These are phyloP conservation scores for Elephas maximus DNA, from an alignment of 2,113 vertebrate species.

Conservation along the genomic window DNA sequence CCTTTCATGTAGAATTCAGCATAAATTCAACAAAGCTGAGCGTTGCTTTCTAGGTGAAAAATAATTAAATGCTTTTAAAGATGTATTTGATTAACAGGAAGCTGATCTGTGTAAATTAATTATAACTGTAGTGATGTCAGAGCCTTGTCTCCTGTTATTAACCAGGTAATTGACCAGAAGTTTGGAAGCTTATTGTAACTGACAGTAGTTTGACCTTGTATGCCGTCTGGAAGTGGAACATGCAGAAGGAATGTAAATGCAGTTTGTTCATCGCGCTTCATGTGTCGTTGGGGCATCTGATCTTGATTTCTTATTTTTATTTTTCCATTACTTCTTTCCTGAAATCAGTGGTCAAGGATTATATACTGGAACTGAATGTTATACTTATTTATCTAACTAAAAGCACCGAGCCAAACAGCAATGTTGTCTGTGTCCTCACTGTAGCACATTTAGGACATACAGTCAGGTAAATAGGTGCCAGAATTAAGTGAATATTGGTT, in stretches of 20 bases:
- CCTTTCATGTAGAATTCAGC: conserved; percentile 64
- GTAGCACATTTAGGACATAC: not conserved
- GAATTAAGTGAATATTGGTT: conserved; percentile 26
- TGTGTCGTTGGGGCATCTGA: not conserved
- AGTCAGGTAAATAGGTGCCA: conserved; percentile 34
- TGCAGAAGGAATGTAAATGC: conserved; percentile 64
- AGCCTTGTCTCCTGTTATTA: conserved; percentile 81
- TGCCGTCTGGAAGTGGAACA: conserved; percentile 49
- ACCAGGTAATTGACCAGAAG: conserved; percentile 69
- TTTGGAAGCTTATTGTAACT: conserved; percentile 79
- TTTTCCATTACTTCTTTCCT: conserved; percentile 39
- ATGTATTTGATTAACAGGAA: conserved; percentile 76
- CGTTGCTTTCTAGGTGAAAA: conserved; percentile 76
- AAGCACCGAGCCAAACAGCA: conserved; percentile 31
- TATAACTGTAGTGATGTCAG: conserved; percentile 79
- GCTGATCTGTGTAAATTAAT: conserved; percentile 81
- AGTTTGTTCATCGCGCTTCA: not conserved
- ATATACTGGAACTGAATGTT: not conserved
- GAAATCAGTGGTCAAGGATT: conserved; percentile 39
- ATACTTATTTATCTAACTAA: not conserved
- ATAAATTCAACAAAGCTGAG: conserved; percentile 39
- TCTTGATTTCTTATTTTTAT: conserved; percentile 11
- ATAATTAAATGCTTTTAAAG: conserved; percentile 77
- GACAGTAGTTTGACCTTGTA: conserved; percentile 78
- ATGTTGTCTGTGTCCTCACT: not conserved